Evolutionary conservation across 2,113 vertebrate species (phyloP), one percentile per base, ranked within the genome.

Genomic region (Anguilla japonica): DNA sequence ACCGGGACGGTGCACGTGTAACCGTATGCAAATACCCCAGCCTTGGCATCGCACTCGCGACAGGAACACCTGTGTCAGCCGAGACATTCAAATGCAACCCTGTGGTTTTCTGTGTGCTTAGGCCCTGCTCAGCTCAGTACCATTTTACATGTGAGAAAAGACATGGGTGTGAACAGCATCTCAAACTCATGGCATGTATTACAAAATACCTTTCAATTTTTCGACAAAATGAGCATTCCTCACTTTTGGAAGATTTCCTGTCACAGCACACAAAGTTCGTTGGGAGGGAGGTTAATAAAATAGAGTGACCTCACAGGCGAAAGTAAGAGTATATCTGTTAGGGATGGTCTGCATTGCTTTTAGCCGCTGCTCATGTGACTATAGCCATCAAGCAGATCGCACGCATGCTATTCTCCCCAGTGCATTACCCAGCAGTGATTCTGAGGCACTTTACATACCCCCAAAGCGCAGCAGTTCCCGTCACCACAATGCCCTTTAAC

Each of bases 11-110:
- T 50, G 34, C 79, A 41, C 79, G 81, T 13, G 83, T 67, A 71
- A 20, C 60, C 34, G 6, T 60, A 89, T 89, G 86, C 88, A 89
- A 89, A 89, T 83, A 16, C n/a, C 34, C 15, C 60, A 63, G 60
- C 22, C 18, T 1, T 41, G 79, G 56, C 26, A 41, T 40, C 15
- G 41, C 43, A 9, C 8, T 6, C 46, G n/a, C 11, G 53, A 83
- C 20, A 41, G 26, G 43, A 79, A n/a, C 86, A 83, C 86, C 86
- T 87, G 86, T 22, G 26, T n/a, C 43, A 83, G 34, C 46, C 46
- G 0, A 53, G n/a, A 16, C 82, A 87, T 87, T 87, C 86, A 87
- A 87, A 83, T 83, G 67, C 14, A 3, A n/a, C 29, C 50, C 57
- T 85, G 3, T 40, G 40, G 81, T 60, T 40, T 83, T 40, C 5